phyloP scores from a whole-genome alignment of 2,797 vertebrate species.

The Hypotaenidia philippensis region DNA sequence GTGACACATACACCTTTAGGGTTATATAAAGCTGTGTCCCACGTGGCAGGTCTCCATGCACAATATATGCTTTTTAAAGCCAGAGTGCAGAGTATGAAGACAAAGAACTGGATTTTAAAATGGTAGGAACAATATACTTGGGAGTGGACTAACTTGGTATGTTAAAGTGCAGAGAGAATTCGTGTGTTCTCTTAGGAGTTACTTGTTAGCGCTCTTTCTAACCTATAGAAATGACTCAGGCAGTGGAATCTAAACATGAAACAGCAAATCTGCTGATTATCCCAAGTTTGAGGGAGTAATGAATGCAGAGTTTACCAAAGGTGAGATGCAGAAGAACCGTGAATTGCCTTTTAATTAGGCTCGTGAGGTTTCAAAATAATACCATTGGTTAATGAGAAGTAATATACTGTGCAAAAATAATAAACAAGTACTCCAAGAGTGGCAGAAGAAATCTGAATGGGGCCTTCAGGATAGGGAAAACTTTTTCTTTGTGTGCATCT shows the following conservation, averaged over 20 bases:
- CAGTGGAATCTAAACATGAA: not conserved
- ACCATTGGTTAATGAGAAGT: not conserved
- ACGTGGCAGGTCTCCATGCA: not conserved
- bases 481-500: not conserved
- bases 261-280: not conserved
- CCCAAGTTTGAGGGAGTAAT: not conserved
- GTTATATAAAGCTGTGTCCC: not conserved
- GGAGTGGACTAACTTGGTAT: not conserved
- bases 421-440: not conserved
- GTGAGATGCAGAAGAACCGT: not conserved
- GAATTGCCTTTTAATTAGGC: not conserved
- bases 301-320: not conserved
- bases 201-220: not conserved
- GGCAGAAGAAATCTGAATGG: not conserved
- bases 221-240: not conserved
- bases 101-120: conserved; percentile 24
- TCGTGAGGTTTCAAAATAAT: not conserved
- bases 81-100: not conserved
- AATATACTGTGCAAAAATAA: not conserved
- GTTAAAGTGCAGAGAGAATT: not conserved
- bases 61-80: not conserved
- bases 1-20: not conserved
- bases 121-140: not conserved
- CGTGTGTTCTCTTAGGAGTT: not conserved
- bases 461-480: not conserved